Percentiles rank a stretch among this genome's conserved stretches.
phyloP scores from a whole-genome alignment of 2,797 vertebrate genomes.

The Kryptolebias ocellatus region DNA sequence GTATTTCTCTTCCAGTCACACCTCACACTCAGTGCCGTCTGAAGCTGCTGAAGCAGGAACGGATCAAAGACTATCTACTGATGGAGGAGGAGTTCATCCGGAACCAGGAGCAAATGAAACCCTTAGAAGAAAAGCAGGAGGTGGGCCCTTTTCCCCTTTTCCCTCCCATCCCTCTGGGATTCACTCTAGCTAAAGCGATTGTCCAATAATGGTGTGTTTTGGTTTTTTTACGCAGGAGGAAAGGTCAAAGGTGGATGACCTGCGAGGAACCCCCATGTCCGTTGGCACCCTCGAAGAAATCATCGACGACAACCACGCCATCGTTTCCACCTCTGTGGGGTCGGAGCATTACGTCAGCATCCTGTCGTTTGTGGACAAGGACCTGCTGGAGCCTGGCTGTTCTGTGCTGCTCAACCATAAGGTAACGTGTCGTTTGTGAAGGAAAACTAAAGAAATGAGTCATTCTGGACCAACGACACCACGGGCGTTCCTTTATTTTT shows the following conservation, averaged over 20 bases:
- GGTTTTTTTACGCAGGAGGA: constrained; percentile 86
- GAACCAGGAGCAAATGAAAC: constrained; percentile 99
- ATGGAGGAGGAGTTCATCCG: constrained; percentile 99
- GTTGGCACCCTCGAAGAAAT: constrained; percentile 98
- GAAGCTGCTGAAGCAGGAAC: constrained; percentile 91
- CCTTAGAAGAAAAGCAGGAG: constrained; percentile 98
- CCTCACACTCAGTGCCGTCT: constrained; percentile 97
- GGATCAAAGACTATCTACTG: constrained; percentile 96
- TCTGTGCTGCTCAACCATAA: constrained; percentile 98
- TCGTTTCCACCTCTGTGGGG: constrained; percentile 96
- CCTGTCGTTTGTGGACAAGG: constrained; percentile 97
- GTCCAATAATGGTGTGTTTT: background rate
- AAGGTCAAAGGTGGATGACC: constrained; percentile 97
- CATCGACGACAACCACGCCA: constrained; percentile 98
- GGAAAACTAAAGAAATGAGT: background rate
- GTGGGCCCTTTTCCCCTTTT: constrained; percentile 57
- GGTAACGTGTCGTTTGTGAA: constrained; percentile 68
- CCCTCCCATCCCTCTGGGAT: background rate
- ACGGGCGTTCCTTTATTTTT: background rate
- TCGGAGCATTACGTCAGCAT: constrained; percentile 99
- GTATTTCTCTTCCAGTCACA: constrained; percentile 83
- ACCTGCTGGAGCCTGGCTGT: constrained; percentile 95
- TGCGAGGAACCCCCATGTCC: constrained; percentile 98
- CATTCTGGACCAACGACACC: background rate
- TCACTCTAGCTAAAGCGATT: background rate